Base-by-base conservation (phyloP, 2,888 invertebrate genomes). In the Mimachlamys varia region DNA sequence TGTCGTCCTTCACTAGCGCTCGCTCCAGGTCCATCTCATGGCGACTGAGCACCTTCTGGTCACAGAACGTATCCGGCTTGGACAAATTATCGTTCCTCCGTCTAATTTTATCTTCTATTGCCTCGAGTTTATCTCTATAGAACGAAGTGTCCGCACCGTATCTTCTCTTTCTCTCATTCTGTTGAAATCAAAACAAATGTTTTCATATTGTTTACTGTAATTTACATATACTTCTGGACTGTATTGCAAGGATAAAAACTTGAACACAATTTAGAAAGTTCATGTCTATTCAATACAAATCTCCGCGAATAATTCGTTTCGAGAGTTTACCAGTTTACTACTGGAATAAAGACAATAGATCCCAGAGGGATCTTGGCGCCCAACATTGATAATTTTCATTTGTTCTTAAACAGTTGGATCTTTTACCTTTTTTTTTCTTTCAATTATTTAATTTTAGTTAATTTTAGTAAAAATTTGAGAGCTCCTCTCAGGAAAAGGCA, bases 11-110 rank as follows among this genome's bases (percentile, higher is more conserved):
- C 37, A 93, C 92, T n/a, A 93, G 90, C 19, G 94, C 94, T 38
- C 94, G 94, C 92, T 96, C 96, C 38, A 96, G 90, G 12, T 96
- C 96, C 94, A 95, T 94, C 89, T 95, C 95, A 92, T 95, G 96
- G 27, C 96, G 92, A 13, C 87, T 89, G 37, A 93, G 49, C 33
- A 33, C 55, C 62, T 89, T 89, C 7, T 90, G 91, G 19, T 95
- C 95, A 44, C 93, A 92, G 90, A 95, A 95, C 27, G 91, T 92
- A 89, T 95, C 95, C 19, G 94, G 93, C 27, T 93, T 92, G 13
- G 89, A 87, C 27, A 95, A 91, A 10, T 87, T 76, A n/a, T 92
- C 87, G 89, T 93, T 92, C 88, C 95, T 95, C 27, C 93, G 90
- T 7, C 92, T 91, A 44, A 96, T 95, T 93, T 95, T 96, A 58